phyloP scores from a whole-genome alignment of 2,888 invertebrate species.

The Smittia aterrima region DNA sequence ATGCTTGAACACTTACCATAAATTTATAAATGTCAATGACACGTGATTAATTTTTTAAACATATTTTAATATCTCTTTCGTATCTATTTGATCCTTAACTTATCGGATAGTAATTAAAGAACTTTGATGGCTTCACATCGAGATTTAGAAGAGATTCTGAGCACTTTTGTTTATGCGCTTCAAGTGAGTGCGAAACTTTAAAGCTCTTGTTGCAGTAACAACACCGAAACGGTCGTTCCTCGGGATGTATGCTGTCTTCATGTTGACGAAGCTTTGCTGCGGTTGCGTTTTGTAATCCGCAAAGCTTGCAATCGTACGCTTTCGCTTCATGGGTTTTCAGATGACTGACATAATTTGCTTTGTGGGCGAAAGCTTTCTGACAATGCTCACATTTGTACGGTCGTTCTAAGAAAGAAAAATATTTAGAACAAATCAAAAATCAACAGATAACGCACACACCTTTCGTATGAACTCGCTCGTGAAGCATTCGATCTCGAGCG shows the following conservation, averaged over 20 bases:
- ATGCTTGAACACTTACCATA: too few relatives aligned
- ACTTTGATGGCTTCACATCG: too few relatives aligned
- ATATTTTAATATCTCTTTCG: too few relatives aligned
- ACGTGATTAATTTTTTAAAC: too few relatives aligned
- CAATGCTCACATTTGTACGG: conserved; percentile 12
- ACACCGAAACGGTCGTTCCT: conserved; percentile 4
- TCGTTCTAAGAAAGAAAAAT: neutral
- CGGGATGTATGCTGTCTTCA: neutral
- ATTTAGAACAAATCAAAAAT: neutral
- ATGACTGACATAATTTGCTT: neutral
- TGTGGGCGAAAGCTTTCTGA: neutral
- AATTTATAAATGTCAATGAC: too few relatives aligned
- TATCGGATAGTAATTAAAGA: too few relatives aligned
- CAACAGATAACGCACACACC: too few relatives aligned
- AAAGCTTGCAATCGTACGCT: neutral
- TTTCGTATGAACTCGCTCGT: conserved; percentile 12
- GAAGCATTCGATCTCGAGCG: neutral
- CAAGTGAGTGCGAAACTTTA: neutral
- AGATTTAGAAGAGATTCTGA: neutral
- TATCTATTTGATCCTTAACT: too few relatives aligned
- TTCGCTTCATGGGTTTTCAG: conserved; percentile 10
- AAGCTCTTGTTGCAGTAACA: neutral
- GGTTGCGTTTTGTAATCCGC: neutral
- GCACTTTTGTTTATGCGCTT: neutral
- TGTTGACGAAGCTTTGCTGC: conserved; percentile 10